phyloP scores from a whole-genome alignment of 30 jellyfish, hydroid and myxozoan genomes.

The Clytia hemisphaerica region DNA sequence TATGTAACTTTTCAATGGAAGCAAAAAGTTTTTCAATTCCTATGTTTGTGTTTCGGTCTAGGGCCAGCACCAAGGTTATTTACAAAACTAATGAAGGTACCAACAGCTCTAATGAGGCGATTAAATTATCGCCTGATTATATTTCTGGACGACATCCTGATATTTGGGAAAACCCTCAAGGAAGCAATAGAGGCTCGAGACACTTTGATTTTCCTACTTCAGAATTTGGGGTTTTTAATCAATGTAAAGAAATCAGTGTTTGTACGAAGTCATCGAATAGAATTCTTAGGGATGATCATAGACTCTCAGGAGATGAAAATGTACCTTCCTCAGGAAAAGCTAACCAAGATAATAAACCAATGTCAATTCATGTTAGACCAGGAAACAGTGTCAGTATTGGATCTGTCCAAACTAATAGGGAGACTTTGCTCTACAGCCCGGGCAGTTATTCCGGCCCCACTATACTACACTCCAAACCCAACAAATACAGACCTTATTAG shows the following conservation, averaged over 20 bases:
- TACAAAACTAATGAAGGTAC: constrained; percentile 26
- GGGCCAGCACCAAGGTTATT: constrained; percentile 37
- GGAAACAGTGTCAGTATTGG: background rate
- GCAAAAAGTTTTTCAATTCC: constrained; percentile 21
- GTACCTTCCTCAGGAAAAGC: constrained; percentile 10
- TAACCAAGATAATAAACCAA: constrained; percentile 5
- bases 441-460: constrained; percentile 25
- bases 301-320: constrained; percentile 16
- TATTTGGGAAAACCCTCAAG: background rate
- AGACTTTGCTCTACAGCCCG: constrained; percentile 24
- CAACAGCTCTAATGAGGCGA: constrained; percentile 11
- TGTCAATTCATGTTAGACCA: constrained; percentile 6
- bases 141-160: constrained; percentile 21
- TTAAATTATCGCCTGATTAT: constrained; percentile 11
- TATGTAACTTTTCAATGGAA: constrained; percentile 28
- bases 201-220: constrained; percentile 16
- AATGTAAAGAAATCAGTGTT: constrained; percentile 5
- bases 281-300: constrained; percentile 33
- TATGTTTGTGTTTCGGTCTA: constrained; percentile 33
- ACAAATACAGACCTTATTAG: background rate
- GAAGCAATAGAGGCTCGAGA: constrained; percentile 15
- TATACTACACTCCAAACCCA: constrained; percentile 15
- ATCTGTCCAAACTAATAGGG: constrained; percentile 18
- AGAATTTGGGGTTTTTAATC: constrained; percentile 10
- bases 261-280: constrained; percentile 7